Evolutionary conservation across 2,888 invertebrate genomes (phyloP), one percentile per base, ranked within the genome.

Genomic region (Caenorhabditis japonica): DNA sequence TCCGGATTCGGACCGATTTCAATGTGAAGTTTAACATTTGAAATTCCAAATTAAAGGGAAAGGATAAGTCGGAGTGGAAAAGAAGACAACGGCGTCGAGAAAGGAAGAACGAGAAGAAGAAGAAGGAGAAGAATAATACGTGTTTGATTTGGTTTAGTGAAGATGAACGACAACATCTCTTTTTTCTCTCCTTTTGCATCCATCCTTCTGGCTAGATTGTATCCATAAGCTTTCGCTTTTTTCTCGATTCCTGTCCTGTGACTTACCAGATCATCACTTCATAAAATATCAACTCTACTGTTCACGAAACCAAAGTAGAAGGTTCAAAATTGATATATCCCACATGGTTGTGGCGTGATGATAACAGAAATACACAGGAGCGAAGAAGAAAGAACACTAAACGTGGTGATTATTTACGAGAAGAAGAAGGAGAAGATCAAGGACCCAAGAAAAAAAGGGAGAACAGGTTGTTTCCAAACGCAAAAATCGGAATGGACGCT

Each of bases 201-300:
- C n/a, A n/a, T n/a, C n/a, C n/a, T n/a, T n/a, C n/a, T 15, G 34
- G 64, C 55, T 64, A 64, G 55, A 64, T 64, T 64, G 64, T 64
- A 64, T 53, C 55, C 21, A 34, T 19, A 39, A 58, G 58, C 15
- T 47, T 52, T 61, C 47, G 27, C 61, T 30, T n/a, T n/a, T 51
- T 61, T 52, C 25, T 23, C 7, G 23, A 17, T 30, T 47, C 30
- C 27, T 60, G 51, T 34, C 60, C n/a, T 30, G 30, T 30, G 30
- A 30, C 30, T 30, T 30, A 61, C 44, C 25, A 49, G 44, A 61
- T 23, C 33, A 10, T n/a, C n/a, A n/a, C n/a, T n/a, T n/a, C n/a
- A n/a, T n/a, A n/a, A n/a, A n/a, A n/a, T n/a, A n/a, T n/a, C n/a
- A n/a, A n/a, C 12, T 25, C 17, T 47, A 3, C n/a, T 38, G 23